phyloP scores from a whole-genome alignment of 2,113 vertebrate genomes.

The Danionella cerebrum region DNA sequence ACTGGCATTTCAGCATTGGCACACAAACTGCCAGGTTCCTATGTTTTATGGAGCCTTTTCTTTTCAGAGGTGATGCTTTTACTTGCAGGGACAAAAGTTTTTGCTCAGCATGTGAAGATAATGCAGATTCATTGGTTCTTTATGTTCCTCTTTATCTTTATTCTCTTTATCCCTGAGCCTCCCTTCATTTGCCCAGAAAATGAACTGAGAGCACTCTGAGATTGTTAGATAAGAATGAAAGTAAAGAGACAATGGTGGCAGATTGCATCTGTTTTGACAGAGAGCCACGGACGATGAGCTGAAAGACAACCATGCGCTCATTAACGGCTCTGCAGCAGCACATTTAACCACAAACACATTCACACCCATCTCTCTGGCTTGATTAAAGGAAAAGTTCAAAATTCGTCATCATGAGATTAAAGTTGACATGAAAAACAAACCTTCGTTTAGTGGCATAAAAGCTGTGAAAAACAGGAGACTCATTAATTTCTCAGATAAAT shows the following conservation, averaged over 20 bases:
- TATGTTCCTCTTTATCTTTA: slow-evolving; percentile 8
- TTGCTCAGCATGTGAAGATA: slow-evolving; percentile 1
- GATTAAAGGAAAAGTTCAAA: background rate
- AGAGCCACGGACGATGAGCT: background rate
- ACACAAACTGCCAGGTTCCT: background rate
- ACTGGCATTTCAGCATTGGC: background rate
- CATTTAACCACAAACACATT: background rate
- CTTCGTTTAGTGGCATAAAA: background rate
- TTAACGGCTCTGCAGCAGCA: background rate
- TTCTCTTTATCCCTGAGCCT: background rate
- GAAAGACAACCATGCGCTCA: background rate
- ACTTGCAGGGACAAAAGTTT: slow-evolving; percentile 10
- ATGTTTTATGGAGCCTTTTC: slow-evolving; percentile 16
- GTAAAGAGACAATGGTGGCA: background rate
- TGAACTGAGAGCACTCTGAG: slow-evolving; percentile 9
- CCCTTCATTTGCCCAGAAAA: slow-evolving; percentile 19
- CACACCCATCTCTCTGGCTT: background rate
- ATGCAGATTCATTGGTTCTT: background rate
- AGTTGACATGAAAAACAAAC: background rate
- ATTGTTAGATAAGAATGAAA: slow-evolving; percentile 16
- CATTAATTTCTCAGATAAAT: background rate
- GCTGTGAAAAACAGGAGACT: background rate
- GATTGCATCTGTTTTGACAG: slow-evolving; percentile 10
- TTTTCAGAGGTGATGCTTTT: slow-evolving; percentile 3
- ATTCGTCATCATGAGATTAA: background rate